phyloP scores from a whole-genome alignment of 2,888 invertebrate species.

The Pammene fasciana region DNA sequence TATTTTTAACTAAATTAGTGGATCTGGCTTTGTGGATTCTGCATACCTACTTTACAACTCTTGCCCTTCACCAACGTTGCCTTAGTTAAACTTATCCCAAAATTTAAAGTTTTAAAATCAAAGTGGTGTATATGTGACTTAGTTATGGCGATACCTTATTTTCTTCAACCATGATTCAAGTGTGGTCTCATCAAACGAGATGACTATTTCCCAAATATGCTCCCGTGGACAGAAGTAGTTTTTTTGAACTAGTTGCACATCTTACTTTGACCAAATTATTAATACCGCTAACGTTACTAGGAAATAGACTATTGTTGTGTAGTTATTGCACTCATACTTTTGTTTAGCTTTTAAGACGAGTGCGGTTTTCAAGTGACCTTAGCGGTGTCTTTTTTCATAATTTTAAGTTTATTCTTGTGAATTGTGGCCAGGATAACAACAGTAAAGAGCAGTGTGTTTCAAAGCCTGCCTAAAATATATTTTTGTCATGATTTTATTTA shows the following conservation, averaged over 20 bases:
- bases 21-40: no score
- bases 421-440: conserved; percentile 82
- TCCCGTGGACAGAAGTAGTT: conserved; percentile 64
- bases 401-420: conserved; percentile 79
- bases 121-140: no score
- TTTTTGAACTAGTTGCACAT: conserved; percentile 76
- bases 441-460: conserved; percentile 80
- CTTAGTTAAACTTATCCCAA: no score
- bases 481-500: conserved; percentile 84
- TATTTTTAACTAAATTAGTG: no score
- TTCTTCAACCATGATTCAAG: conserved; percentile 11
- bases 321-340: conserved; percentile 60
- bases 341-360: conserved; percentile 56
- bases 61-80: no score
- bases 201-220: conserved; percentile 51
- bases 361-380: conserved; percentile 72
- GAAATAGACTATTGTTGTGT: conserved; percentile 65
- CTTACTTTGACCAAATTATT: conserved; percentile 78
- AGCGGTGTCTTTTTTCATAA: conserved; percentile 67
- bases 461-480: conserved; percentile 84
- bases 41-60: no score
- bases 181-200: conserved; percentile 54
- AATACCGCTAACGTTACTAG: conserved; percentile 72
- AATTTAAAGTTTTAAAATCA: no score
- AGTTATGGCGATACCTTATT: no score